Evolutionary conservation across 2,888 invertebrate genomes (phyloP), one percentile per base, ranked within the genome.

Genomic region (Drosophila suboccidentalis): DNA sequence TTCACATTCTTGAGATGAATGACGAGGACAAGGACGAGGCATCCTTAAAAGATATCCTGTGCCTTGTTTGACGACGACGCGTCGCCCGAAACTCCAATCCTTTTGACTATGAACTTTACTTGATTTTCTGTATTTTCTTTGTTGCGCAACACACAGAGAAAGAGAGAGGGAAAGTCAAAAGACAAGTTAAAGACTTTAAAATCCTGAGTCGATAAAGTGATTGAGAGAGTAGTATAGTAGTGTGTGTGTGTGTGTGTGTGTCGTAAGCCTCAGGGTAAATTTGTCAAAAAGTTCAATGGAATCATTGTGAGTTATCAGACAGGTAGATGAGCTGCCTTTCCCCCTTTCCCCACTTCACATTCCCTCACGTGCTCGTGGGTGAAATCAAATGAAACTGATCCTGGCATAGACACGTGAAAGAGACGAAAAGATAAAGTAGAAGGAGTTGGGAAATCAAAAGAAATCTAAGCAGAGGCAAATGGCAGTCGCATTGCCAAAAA

Each of bases 181-280:
- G 83, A 83, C 85, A 87, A 82, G 82, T 88, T 82, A 78, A 83
- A 80, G 82, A 88, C 82, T 83, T 88, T 78, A 82, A 87, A 85
- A 80, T 80, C 82, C 87, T 74, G 59, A 82, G 71, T 74, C 69
- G 72, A 78, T 75, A 82, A 82, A 84, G 87, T 87, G 82, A 87
- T 87, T 82, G 61, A 54, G 19, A 19, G 61, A 32, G 26, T 22
- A 22, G 22, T 26, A 4, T 22, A 4, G 22, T 19, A 22, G 53
- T 38, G 77, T 72, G 26, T 26, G 26, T 5, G 26, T 26, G 26
- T 26, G 26, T 6, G 61, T 46, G 51, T 53, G 75, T 72, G 74
- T 68, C 71, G 68, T 73, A 71, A 66, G 69, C 67, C 68, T 57
- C 53, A 66, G 75, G 70, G 72, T 53, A 65, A 86, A 83, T 83